Conservation (phyloP, 1,140 invertebrate genomes). For the Planococcus citri region DNA sequence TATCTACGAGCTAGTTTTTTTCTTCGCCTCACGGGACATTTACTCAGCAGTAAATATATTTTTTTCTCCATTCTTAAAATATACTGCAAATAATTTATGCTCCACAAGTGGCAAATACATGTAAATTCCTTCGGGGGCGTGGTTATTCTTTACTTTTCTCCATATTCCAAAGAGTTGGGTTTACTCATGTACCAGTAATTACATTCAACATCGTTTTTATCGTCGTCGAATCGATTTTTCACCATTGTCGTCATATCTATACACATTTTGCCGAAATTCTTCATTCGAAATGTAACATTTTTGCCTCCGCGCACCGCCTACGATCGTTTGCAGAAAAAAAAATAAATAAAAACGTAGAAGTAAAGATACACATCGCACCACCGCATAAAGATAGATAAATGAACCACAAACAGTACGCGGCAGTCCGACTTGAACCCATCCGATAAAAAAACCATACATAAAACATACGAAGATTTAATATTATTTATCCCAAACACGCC, state of each 20-base stretch:
- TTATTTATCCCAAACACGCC: neutral
- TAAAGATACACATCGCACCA: too few relatives aligned
- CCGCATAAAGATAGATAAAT: neutral
- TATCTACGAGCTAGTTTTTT: neutral
- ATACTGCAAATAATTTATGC: neutral
- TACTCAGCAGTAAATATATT: neutral
- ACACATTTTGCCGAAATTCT: too few relatives aligned
- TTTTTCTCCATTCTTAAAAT: neutral
- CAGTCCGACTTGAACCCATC: neutral
- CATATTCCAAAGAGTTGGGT: too few relatives aligned
- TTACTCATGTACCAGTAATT: too few relatives aligned
- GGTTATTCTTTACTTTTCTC: too few relatives aligned
- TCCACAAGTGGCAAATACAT: neutral
- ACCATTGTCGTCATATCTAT: too few relatives aligned
- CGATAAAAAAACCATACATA: neutral
- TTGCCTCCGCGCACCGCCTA: too few relatives aligned
- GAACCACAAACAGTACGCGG: neutral
- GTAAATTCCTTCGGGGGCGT: too few relatives aligned
- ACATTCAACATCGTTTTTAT: too few relatives aligned
- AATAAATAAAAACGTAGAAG: too few relatives aligned
- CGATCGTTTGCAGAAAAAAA: too few relatives aligned
- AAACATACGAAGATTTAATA: slow-evolving; percentile 1
- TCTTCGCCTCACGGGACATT: slow-evolving; percentile 5
- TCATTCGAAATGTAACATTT: too few relatives aligned
- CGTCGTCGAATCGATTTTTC: neutral